A percentile compares a stretch with the other conserved stretches of the same genome.
Evolutionary conservation across 2,113 vertebrate genomes (phyloP).

Genomic region (Prietella phreatophila): DNA sequence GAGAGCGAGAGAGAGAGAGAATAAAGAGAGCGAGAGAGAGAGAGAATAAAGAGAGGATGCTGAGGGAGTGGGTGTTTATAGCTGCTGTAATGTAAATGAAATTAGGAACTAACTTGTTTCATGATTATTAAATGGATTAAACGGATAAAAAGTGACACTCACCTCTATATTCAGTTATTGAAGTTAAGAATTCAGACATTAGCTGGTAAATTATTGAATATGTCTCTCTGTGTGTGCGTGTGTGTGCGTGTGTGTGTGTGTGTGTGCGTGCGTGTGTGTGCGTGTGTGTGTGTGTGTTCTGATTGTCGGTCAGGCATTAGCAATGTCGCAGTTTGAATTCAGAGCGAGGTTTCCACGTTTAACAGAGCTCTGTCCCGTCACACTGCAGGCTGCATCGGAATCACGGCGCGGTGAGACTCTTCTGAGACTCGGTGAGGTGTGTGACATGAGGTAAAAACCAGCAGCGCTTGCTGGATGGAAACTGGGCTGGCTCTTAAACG

Average conservation of each 20-base stretch:
- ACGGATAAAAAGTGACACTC: not conserved
- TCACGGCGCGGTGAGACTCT: slow-evolving; percentile 57
- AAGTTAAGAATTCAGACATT: not conserved
- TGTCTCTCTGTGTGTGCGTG: not conserved
- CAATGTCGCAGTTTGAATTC: slow-evolving; percentile 23
- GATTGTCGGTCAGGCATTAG: not conserved
- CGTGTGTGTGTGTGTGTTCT: not conserved
- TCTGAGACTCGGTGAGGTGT: slow-evolving; percentile 53
- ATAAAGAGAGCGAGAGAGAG: no score
- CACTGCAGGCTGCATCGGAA: slow-evolving; percentile 46
- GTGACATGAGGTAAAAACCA: slow-evolving; percentile 58
- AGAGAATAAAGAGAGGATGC: no score
- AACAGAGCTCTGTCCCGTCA: slow-evolving; percentile 8
- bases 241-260: slow-evolving; percentile 1
- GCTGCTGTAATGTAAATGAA: not conserved
- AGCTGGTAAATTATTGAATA: not conserved
- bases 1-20: no score
- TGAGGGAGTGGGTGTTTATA: not conserved
- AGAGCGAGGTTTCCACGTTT: not conserved
- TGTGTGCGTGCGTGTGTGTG: slow-evolving; percentile 6
- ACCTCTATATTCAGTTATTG: not conserved
- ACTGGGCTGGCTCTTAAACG: slow-evolving; percentile 62
- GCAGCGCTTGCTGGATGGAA: slow-evolving; percentile 62
- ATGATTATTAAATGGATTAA: not conserved
- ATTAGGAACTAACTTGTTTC: not conserved